phyloP scores from a whole-genome alignment of 2,797 vertebrate species.

The Bradypodion pumilum region DNA sequence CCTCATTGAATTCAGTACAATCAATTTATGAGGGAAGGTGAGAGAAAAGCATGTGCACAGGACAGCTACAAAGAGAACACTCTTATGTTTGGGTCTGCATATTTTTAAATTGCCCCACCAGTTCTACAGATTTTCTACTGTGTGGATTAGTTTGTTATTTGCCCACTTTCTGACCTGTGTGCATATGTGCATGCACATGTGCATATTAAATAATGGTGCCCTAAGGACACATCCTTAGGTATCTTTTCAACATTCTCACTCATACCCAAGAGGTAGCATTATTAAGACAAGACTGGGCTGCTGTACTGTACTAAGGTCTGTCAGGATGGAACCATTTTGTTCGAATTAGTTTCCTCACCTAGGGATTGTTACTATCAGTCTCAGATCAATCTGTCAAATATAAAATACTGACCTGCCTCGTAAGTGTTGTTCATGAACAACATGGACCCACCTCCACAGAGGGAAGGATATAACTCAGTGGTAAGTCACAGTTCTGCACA shows the following conservation, averaged over 20 bases:
- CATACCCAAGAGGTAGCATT: background rate
- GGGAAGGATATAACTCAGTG: background rate
- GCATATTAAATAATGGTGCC: no score
- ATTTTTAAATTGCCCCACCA: background rate
- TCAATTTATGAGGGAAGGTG: background rate
- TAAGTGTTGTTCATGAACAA: background rate
- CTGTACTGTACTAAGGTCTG: background rate
- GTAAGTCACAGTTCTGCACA: background rate
- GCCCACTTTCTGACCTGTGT: background rate
- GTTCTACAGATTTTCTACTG: background rate
- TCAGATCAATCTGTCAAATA: background rate
- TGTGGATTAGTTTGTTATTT: background rate
- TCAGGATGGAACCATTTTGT: background rate
- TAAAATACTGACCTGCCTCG: background rate
- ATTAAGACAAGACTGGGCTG: background rate
- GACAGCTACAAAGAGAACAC: background rate
- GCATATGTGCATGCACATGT: background rate
- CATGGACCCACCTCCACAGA: background rate
- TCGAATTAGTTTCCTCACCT: background rate
- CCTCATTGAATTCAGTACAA: conserved; percentile 27
- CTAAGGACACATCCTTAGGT: background rate
- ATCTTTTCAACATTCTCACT: no score
- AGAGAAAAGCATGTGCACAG: conserved; percentile 14
- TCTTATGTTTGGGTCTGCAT: background rate
- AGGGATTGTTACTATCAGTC: background rate